Conservation (phyloP, 2,888 invertebrate species). For the Andrena chrysosceles region DNA sequence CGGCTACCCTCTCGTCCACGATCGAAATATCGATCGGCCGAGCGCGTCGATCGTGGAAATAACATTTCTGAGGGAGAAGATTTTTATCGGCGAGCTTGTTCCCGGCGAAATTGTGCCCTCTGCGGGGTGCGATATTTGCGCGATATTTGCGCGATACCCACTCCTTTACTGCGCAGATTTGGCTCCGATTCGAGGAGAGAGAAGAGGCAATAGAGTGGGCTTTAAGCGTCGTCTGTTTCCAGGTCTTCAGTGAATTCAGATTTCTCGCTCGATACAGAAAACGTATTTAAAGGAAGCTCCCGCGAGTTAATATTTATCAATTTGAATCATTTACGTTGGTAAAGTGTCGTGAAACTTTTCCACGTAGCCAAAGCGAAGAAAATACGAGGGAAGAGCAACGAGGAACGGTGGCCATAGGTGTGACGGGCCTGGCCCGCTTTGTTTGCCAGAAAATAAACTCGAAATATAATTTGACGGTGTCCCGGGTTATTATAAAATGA, state of each 20-base stretch:
- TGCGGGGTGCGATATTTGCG: constrained; percentile 1
- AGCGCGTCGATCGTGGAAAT: constrained; percentile 7
- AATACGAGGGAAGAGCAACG: background rate
- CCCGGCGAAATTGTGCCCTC: constrained; percentile 23
- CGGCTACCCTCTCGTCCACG: background rate
- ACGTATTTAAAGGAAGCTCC: no score
- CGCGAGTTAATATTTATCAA: no score
- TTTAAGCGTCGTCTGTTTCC: background rate
- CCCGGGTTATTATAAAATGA: constrained; percentile 48
- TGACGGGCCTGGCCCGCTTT: constrained; percentile 14
- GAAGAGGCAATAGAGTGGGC: background rate
- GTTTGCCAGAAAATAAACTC: constrained; percentile 44
- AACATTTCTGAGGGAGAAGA: constrained; percentile 9
- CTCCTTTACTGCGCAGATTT: constrained; percentile 13
- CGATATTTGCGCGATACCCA: background rate
- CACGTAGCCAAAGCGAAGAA: background rate
- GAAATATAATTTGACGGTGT: constrained; percentile 56
- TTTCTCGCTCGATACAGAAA: no score
- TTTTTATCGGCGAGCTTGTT: constrained; percentile 5
- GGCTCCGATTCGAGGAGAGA: background rate
- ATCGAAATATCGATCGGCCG: constrained; percentile 26
- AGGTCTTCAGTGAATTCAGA: no score
- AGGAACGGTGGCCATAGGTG: constrained; percentile 17
- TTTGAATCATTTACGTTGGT: no score
- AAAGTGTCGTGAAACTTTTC: no score